Evolutionary conservation across 2,888 invertebrate species (phyloP).

Genomic region (Erpobdella octoculata): DNA sequence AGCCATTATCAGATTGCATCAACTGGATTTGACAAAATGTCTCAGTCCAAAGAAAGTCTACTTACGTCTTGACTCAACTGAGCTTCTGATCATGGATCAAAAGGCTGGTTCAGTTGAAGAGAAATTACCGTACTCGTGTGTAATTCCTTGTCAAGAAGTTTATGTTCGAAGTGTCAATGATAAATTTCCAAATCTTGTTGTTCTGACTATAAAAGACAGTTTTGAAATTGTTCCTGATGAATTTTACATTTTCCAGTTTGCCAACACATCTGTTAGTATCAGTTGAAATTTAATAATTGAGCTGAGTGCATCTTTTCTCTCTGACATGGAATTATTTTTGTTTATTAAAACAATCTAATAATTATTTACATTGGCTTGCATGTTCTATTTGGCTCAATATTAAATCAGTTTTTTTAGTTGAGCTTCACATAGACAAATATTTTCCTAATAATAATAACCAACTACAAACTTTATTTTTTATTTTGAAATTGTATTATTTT

Average conservation of each 20-base stretch:
- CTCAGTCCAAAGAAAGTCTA: constrained; percentile 1
- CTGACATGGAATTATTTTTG: too few species aligned
- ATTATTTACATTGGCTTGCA: too few species aligned
- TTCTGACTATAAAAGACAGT: constrained; percentile 3
- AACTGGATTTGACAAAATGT: constrained; percentile 12
- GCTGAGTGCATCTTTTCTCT: too few species aligned
- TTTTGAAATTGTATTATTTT: too few species aligned
- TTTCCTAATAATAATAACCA: too few species aligned
- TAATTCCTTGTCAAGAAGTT: neutral
- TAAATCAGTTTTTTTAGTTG: too few species aligned
- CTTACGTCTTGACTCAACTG: neutral
- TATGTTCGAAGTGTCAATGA: constrained; percentile 23
- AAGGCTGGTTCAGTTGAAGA: neutral
- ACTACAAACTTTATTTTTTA: too few species aligned
- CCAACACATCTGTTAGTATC: constrained; percentile 4
- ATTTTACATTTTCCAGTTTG: constrained; percentile 22
- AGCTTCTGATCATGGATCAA: neutral
- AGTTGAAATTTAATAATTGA: too few species aligned
- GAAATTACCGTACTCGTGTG: constrained; percentile 8
- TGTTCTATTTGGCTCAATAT: too few species aligned
- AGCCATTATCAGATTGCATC: constrained; percentile 22
- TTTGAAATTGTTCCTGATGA: constrained; percentile 12
- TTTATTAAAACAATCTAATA: too few species aligned
- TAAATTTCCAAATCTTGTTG: neutral
- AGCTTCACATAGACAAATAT: too few species aligned